Conservation (phyloP, 2,888 invertebrate species). For the Apotomis capreana region DNA sequence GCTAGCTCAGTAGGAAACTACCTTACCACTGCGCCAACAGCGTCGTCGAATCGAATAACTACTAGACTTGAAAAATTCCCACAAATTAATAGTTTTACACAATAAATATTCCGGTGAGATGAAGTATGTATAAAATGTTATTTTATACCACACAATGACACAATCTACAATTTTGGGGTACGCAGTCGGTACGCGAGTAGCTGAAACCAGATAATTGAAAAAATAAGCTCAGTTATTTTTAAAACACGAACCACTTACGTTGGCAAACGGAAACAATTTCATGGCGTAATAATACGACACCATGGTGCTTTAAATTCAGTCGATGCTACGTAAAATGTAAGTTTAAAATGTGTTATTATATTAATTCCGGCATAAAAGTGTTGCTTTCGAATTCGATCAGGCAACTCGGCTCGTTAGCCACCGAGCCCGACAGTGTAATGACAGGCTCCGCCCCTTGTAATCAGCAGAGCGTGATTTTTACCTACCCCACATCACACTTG, state of each 20-base stretch:
- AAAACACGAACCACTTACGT: background rate
- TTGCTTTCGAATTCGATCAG: constrained; percentile 47
- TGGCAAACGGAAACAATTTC: constrained; percentile 9
- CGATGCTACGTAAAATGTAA: constrained; percentile 23
- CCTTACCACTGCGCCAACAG: no score
- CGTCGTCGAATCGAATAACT: no score
- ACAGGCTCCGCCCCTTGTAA: constrained; percentile 73
- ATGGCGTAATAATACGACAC: constrained; percentile 20
- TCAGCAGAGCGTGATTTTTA: constrained; percentile 67
- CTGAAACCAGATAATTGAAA: no score
- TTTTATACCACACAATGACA: no score
- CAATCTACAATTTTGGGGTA: background rate
- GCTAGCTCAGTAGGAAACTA: no score
- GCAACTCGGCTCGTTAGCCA: constrained; percentile 62
- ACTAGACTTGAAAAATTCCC: no score
- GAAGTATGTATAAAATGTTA: no score
- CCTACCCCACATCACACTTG: constrained; percentile 75
- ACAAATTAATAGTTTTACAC: no score
- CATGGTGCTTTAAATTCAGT: constrained; percentile 24
- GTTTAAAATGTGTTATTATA: constrained; percentile 30
- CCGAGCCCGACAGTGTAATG: constrained; percentile 67
- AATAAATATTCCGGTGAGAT: no score
- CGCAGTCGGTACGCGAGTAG: background rate
- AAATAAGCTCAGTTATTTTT: background rate
- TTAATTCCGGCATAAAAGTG: constrained; percentile 42